A percentile compares a stretch with the other conserved stretches of the same genome.
Conservation (phyloP, 2,888 invertebrate species). For the Tenthredo mesomela region DNA sequence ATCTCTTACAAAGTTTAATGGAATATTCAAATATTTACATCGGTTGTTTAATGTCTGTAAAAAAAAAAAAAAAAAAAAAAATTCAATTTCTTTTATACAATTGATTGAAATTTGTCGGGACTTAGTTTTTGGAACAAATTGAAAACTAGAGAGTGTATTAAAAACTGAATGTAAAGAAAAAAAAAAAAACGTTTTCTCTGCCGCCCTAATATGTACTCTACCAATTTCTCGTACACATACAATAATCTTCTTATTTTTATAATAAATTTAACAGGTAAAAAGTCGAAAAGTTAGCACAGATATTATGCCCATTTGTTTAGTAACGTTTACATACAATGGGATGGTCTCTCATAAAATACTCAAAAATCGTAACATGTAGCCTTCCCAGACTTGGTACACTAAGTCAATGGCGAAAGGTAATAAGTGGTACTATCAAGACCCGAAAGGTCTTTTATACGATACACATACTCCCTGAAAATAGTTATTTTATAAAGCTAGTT, state of each 20-base stretch:
- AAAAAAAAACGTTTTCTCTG: background rate
- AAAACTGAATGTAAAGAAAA: background rate
- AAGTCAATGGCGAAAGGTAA: slow-evolving; percentile 28
- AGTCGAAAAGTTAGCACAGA: slow-evolving; percentile 31
- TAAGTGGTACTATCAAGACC: background rate
- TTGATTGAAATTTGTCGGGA: background rate
- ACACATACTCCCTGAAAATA: background rate
- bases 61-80: background rate
- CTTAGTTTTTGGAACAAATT: background rate
- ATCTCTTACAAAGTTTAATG: background rate
- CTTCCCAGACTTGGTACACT: slow-evolving; percentile 24
- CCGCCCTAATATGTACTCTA: background rate
- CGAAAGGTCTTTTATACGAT: background rate
- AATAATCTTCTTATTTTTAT: background rate
- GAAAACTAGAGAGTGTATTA: background rate
- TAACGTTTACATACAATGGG: background rate
- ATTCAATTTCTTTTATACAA: background rate
- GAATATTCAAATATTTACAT: background rate
- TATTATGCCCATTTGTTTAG: slow-evolving; percentile 4
- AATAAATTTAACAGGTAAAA: slow-evolving; percentile 44
- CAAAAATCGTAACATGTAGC: slow-evolving; percentile 27
- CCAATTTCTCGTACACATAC: slow-evolving; percentile 25
- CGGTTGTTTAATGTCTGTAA: background rate
- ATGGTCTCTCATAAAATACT: slow-evolving; percentile 44
- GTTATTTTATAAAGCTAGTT: background rate